A percentile compares a stretch with the other conserved stretches of the same genome.
These are phyloP conservation scores for Episyrphus balteatus DNA, from an alignment of 1,140 invertebrate genomes.

Conservation along the genomic window DNA sequence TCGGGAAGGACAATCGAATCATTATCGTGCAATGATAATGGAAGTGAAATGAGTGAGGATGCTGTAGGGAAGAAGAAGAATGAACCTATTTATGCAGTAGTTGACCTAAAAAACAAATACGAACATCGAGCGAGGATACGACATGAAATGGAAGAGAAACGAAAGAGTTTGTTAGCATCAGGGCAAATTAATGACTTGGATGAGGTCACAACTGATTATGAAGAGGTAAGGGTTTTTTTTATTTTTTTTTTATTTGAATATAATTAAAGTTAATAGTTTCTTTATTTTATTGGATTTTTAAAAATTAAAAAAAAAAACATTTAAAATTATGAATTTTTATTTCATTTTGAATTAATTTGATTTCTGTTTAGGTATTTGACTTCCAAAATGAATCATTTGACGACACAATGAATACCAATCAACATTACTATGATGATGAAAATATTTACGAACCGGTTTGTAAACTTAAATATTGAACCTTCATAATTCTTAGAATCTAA, in stretches of 20 bases:
- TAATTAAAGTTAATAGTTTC: too few species aligned
- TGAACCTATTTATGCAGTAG: constrained; percentile 5
- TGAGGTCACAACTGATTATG: constrained; percentile 2
- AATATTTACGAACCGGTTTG: constrained; percentile 4
- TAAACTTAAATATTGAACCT: background rate
- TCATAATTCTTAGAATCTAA: too few species aligned
- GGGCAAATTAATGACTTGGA: background rate
- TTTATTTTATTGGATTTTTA: too few species aligned
- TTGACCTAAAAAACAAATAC: constrained; percentile 2
- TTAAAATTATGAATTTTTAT: too few species aligned
- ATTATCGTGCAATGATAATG: too few species aligned
- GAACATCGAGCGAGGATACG: constrained; percentile 1
- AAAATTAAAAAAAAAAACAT: too few species aligned
- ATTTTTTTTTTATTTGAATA: too few species aligned
- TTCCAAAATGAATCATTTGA: too few species aligned
- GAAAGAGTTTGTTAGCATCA: background rate
- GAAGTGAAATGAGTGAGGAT: background rate
- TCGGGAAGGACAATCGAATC: too few species aligned
- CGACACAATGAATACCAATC: background rate
- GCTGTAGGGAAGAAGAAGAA: background rate
- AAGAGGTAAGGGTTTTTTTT: background rate
- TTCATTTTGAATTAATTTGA: too few species aligned
- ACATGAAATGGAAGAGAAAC: constrained; percentile 1
- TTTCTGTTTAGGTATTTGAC: too few species aligned
- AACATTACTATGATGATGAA: background rate